These are phyloP conservation scores for Phodopus roborovskii DNA, from an alignment of 2,113 vertebrate genomes.

Conservation along the genomic window DNA sequence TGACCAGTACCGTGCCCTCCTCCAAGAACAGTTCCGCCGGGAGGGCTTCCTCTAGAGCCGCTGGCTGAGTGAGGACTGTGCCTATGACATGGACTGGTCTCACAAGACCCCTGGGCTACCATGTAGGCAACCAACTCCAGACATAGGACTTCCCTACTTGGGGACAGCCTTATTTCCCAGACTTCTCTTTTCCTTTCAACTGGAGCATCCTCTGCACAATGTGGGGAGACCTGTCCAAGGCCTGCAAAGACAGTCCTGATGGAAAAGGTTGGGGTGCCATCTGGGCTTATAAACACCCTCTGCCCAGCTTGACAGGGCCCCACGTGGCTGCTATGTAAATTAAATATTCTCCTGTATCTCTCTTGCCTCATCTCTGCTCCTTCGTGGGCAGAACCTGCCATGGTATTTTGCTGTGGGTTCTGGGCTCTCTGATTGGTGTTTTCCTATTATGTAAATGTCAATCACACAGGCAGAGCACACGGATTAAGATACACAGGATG, in stretches of 20 bases:
- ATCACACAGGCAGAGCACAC: background rate
- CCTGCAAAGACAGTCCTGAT: conserved; percentile 42
- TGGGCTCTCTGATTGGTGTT: background rate
- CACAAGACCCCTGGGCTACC: conserved; percentile 23
- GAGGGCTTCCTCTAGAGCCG: conserved; percentile 95
- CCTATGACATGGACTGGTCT: conserved; percentile 59
- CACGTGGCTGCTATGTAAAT: conserved; percentile 76
- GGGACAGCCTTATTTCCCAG: conserved; percentile 74
- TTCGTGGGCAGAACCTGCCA: background rate
- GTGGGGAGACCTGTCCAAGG: conserved; percentile 25
- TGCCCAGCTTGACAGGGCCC: conserved; percentile 59
- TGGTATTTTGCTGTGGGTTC: background rate
- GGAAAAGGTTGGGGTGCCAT: background rate
- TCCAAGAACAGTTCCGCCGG: conserved; percentile 97
- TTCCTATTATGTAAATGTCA: background rate
- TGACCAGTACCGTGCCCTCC: conserved; percentile 96
- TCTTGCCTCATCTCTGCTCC: conserved; percentile 49
- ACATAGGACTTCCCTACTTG: conserved; percentile 31
- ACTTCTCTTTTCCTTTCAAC: conserved; percentile 47
- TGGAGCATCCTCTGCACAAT: conserved; percentile 51
- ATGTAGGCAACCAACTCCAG: conserved; percentile 45
- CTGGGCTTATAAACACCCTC: background rate
- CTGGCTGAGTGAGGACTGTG: background rate
- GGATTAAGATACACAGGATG: no score
- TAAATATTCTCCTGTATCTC: conserved; percentile 64